Conservation (phyloP, 2,888 invertebrate species). For the Lasius fuliginosus region DNA sequence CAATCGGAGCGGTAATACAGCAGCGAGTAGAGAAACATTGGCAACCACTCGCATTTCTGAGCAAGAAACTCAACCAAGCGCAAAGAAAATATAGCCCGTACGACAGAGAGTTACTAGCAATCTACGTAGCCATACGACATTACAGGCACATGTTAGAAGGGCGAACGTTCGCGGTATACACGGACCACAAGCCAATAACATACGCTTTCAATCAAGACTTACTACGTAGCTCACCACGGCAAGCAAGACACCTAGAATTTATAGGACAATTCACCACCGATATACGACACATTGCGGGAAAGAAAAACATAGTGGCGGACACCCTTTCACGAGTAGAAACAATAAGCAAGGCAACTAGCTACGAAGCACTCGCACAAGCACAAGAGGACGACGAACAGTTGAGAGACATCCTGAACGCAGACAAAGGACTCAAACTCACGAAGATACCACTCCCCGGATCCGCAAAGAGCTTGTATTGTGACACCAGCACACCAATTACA, state of each 20-base stretch:
- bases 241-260: background rate
- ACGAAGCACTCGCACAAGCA: too few relatives aligned
- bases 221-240: background rate
- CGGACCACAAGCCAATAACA: constrained; percentile 32
- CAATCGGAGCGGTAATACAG: constrained; percentile 37
- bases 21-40: too few relatives aligned
- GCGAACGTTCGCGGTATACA: constrained; percentile 55
- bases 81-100: constrained; percentile 71
- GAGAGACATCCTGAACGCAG: too few relatives aligned
- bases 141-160: constrained; percentile 60
- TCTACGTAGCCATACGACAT: constrained; percentile 58
- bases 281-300: too few relatives aligned
- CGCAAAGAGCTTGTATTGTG: background rate
- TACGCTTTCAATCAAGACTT: background rate
- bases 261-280: background rate
- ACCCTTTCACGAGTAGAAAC: too few relatives aligned
- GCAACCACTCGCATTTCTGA: constrained; percentile 13
- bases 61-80: constrained; percentile 54
- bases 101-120: constrained; percentile 63
- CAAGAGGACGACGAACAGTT: too few relatives aligned
- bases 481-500: background rate
- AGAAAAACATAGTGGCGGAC: too few relatives aligned
- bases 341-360: too few relatives aligned
- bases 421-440: too few relatives aligned
- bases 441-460: too few relatives aligned